Conservation (phyloP, 1,140 invertebrate species). For the Ptiloglossa arizonensis region DNA sequence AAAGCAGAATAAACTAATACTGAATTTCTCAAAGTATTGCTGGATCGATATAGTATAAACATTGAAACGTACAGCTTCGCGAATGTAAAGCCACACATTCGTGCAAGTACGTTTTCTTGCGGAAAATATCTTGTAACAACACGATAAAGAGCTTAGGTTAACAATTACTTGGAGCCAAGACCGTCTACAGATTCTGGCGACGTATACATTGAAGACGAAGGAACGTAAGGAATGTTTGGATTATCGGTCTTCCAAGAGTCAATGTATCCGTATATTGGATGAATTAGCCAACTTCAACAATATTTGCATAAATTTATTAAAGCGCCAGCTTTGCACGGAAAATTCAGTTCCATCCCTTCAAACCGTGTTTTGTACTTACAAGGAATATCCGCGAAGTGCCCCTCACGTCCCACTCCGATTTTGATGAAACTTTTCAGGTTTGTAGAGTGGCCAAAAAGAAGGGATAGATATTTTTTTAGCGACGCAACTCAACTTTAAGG, state of each 20-base stretch:
- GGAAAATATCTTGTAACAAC: background rate
- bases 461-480: too few relatives aligned
- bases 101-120: too few relatives aligned
- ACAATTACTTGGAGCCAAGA: conserved; percentile 22
- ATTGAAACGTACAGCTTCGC: too few relatives aligned
- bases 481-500: too few relatives aligned
- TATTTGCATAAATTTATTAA: conserved; percentile 27
- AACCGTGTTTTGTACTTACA: background rate
- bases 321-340: background rate
- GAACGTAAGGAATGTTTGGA: conserved; percentile 12
- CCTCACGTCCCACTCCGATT: too few relatives aligned
- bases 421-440: too few relatives aligned
- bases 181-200: background rate
- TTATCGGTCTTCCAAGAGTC: conserved; percentile 4
- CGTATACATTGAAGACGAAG: background rate
- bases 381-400: background rate
- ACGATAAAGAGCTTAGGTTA: conserved; percentile 32
- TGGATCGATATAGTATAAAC: too few relatives aligned
- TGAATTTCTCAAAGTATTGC: too few relatives aligned
- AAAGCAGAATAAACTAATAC: too few relatives aligned
- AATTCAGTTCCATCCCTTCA: background rate
- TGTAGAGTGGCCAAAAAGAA: too few relatives aligned
- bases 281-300: conserved; percentile 21
- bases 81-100: too few relatives aligned
- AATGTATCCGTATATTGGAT: conserved; percentile 5